phyloP scores from a whole-genome alignment of 2,797 vertebrate species.

The Hirundo rustica region DNA sequence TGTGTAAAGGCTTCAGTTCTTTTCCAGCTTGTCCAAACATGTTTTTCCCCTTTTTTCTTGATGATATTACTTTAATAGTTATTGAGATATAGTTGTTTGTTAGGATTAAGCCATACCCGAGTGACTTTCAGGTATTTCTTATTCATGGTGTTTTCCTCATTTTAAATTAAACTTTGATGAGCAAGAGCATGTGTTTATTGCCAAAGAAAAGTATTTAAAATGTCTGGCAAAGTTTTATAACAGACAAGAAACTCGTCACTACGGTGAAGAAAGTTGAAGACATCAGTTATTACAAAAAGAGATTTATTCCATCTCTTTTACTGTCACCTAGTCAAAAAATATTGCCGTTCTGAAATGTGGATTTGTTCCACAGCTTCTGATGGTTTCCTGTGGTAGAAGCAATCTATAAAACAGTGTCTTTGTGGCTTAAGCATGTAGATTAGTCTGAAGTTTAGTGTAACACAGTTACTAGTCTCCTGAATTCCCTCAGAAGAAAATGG shows the following conservation, averaged over 20 bases:
- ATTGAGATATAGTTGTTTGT: background rate
- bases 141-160: background rate
- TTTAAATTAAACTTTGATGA: background rate
- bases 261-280: background rate
- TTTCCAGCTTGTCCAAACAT: background rate
- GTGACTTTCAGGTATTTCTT: background rate
- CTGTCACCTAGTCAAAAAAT: background rate
- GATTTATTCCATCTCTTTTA: background rate
- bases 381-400: background rate
- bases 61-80: background rate
- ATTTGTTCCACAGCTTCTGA: background rate
- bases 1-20: background rate
- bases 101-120: background rate
- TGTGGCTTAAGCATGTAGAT: background rate
- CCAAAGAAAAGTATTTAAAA: background rate
- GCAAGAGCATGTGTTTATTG: background rate
- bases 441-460: background rate
- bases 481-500: background rate
- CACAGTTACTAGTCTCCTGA: background rate
- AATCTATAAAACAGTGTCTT: background rate
- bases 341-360: background rate
- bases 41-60: background rate
- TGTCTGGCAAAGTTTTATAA: background rate
- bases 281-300: background rate
- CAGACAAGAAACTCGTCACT: background rate